Percentiles rank a stretch among this genome's conserved stretches.
These are phyloP conservation scores for Heterotis niloticus DNA, from an alignment of 2,113 vertebrate genomes.

Conservation along the genomic window DNA sequence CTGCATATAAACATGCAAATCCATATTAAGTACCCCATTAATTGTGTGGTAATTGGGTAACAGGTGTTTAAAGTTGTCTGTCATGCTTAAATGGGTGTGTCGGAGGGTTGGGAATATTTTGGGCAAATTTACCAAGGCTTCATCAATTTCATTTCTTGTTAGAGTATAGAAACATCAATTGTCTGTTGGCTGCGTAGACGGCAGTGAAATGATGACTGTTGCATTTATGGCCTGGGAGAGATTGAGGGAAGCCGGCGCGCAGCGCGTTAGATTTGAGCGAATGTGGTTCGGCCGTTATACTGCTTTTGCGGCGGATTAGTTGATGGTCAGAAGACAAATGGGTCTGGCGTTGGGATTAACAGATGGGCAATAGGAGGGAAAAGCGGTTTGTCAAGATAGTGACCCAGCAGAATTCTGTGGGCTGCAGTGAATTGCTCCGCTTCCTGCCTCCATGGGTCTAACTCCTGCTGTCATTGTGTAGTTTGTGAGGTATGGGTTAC, in stretches of 20 bases:
- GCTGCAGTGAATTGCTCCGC: background rate
- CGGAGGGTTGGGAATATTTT: too few relatives aligned
- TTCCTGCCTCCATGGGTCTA: background rate
- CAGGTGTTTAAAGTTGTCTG: too few relatives aligned
- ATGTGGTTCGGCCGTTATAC: background rate
- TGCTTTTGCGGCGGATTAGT: background rate
- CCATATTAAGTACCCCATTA: too few relatives aligned
- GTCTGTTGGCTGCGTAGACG: background rate
- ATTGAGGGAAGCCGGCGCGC: background rate
- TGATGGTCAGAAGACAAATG: background rate
- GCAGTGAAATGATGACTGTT: background rate
- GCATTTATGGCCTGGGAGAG: background rate
- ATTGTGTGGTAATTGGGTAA: too few relatives aligned
- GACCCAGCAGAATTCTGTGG: background rate
- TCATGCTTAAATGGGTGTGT: too few relatives aligned
- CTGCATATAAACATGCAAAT: too few relatives aligned
- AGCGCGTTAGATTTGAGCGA: background rate
- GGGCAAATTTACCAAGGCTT: too few relatives aligned
- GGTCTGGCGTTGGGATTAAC: background rate
- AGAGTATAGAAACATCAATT: too few relatives aligned
- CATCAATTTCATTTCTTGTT: too few relatives aligned
- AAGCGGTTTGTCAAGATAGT: conserved; percentile 1
- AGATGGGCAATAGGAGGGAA: background rate
- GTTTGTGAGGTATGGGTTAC: background rate
- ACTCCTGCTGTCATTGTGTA: background rate